phyloP scores from a whole-genome alignment of 2,113 vertebrate species.

The Peromyscus polionotus region DNA sequence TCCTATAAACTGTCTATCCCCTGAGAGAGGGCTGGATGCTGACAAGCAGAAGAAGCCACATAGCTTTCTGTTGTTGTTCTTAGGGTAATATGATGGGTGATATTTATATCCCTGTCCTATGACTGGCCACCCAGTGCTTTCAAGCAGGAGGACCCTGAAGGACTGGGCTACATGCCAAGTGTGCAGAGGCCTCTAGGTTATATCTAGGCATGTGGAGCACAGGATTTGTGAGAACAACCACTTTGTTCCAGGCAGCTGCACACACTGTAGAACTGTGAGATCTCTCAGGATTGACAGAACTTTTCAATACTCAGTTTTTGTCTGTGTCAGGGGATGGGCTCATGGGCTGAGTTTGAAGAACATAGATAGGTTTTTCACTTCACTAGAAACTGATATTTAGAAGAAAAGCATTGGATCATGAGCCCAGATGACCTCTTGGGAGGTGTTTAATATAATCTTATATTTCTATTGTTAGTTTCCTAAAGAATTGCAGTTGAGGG shows the following conservation, averaged over 20 bases:
- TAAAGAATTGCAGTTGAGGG: not conserved
- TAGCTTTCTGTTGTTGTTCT: not conserved
- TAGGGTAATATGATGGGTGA: not conserved
- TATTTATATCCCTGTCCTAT: not conserved
- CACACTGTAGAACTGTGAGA: not conserved
- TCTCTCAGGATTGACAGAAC: not conserved
- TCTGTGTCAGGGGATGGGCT: not conserved
- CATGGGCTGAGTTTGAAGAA: not conserved
- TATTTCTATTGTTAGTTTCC: not conserved
- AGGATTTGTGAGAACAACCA: too few species aligned
- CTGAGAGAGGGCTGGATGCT: not conserved
- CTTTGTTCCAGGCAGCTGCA: not conserved
- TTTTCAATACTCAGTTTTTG: not conserved
- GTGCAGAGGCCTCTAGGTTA: not conserved
- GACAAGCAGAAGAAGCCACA: not conserved
- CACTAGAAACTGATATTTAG: not conserved
- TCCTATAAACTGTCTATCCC: not conserved
- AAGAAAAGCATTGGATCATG: not conserved
- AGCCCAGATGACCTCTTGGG: not conserved
- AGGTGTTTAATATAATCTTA: not conserved
- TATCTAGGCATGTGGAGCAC: not conserved
- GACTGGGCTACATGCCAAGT: not conserved
- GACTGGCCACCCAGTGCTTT: not conserved
- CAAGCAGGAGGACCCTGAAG: not conserved
- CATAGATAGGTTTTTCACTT: not conserved